Percentiles rank a stretch among this genome's conserved stretches.
phyloP scores from a whole-genome alignment of 2,113 vertebrate genomes.

The Motacilla alba region DNA sequence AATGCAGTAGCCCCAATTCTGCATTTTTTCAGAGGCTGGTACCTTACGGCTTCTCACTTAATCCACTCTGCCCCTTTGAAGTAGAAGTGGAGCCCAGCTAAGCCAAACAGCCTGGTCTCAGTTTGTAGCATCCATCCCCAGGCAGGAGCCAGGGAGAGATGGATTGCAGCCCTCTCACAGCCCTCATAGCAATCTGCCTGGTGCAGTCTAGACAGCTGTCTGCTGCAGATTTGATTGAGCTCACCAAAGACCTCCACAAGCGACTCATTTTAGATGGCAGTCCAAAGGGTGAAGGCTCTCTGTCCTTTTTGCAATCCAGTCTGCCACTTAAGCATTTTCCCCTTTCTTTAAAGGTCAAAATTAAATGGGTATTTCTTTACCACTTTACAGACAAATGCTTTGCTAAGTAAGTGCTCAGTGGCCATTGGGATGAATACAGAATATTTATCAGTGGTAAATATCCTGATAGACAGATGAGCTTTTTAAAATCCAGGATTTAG shows the following conservation, averaged over 20 bases:
- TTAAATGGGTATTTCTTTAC: slow-evolving; percentile 13
- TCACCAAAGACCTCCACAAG: not conserved
- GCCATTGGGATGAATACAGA: not conserved
- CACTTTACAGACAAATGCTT: not conserved
- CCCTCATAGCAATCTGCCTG: not conserved
- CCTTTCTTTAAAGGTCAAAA: slow-evolving; percentile 5
- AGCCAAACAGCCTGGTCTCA: not conserved
- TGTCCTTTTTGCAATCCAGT: not conserved
- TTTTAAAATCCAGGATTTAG: not conserved
- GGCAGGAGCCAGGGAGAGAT: not conserved
- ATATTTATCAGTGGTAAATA: not conserved
- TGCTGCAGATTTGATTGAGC: not conserved
- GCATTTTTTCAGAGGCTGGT: not conserved
- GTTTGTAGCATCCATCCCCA: not conserved
- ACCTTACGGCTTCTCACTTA: not conserved
- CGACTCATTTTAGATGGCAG: not conserved
- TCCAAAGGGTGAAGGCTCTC: not conserved
- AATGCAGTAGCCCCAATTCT: not conserved
- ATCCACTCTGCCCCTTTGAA: accelerated
- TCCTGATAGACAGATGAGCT: not conserved
- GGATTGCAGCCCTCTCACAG: not conserved
- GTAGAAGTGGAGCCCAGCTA: not conserved
- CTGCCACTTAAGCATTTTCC: not conserved
- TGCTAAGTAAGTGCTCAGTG: not conserved
- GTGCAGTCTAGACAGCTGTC: not conserved